Conservation (phyloP, 1,140 invertebrate genomes). For the Drosophila equinoxialis region DNA sequence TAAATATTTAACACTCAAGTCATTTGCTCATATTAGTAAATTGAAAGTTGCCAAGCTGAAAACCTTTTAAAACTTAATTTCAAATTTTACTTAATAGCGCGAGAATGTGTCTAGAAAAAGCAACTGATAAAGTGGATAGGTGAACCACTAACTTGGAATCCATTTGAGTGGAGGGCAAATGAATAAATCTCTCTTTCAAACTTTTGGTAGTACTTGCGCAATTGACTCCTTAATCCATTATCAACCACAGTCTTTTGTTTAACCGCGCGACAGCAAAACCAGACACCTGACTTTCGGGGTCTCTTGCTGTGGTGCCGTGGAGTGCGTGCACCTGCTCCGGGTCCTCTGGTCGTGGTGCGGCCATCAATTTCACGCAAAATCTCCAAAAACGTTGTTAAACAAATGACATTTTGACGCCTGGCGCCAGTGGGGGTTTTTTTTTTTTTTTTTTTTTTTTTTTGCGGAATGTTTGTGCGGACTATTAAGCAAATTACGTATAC, state of each 20-base stretch:
- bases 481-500: constrained; percentile 77
- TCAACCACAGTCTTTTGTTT: constrained; percentile 6
- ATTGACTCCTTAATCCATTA: constrained; percentile 12
- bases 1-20: no score
- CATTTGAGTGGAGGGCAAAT: not conserved
- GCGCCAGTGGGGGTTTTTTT: constrained; percentile 22
- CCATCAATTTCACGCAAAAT: constrained; percentile 43
- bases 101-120: not conserved
- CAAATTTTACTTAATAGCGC: not conserved
- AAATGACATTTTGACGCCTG: constrained; percentile 62
- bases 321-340: not conserved
- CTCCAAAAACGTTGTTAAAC: constrained; percentile 44
- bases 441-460: constrained; percentile 22
- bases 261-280: not conserved
- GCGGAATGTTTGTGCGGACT: constrained; percentile 60
- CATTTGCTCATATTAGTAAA: not conserved
- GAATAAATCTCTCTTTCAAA: not conserved
- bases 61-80: not conserved
- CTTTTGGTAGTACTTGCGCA: constrained; percentile 2
- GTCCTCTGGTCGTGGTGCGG: not conserved
- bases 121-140: not conserved
- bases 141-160: not conserved
- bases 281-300: not conserved
- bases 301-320: not conserved
- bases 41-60: not conserved